Evolutionary conservation across 2,797 vertebrate species (phyloP).

Genomic region (Periophthalmus magnuspinnatus): DNA sequence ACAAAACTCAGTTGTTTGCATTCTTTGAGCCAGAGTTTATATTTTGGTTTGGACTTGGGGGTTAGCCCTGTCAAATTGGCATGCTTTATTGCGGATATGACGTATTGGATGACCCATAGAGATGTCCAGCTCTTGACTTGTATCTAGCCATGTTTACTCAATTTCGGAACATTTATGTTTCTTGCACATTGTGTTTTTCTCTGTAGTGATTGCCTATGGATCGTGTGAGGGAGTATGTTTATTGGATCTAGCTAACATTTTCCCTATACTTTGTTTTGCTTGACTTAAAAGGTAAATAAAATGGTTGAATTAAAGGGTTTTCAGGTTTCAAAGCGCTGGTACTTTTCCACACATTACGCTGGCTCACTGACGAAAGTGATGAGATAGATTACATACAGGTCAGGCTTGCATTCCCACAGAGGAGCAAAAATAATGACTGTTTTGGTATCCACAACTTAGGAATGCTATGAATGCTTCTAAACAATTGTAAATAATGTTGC

Average conservation of each 20-base stretch:
- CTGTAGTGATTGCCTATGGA: slow-evolving; percentile 31
- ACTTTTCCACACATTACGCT: slow-evolving; percentile 24
- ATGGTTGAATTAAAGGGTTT: slow-evolving; percentile 44
- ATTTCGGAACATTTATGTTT: slow-evolving; percentile 53
- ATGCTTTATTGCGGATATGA: slow-evolving; percentile 41
- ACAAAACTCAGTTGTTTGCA: slow-evolving; percentile 64
- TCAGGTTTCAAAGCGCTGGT: slow-evolving; percentile 24
- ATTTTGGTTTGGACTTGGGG: slow-evolving; percentile 45
- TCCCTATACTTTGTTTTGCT: slow-evolving; percentile 52
- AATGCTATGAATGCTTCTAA: slow-evolving; percentile 59
- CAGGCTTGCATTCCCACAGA: slow-evolving; percentile 38
- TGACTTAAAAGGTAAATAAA: slow-evolving; percentile 36
- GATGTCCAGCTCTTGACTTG: slow-evolving; percentile 54
- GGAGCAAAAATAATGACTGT: slow-evolving; percentile 49
- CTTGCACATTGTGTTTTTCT: slow-evolving; percentile 46
- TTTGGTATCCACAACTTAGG: slow-evolving; percentile 46
- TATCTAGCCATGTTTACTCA: slow-evolving; percentile 63
- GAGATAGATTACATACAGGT: slow-evolving; percentile 51
- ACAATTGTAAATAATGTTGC: slow-evolving; percentile 60
- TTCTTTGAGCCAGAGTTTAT: slow-evolving; percentile 69
- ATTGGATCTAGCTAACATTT: slow-evolving; percentile 30
- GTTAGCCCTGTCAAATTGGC: slow-evolving; percentile 42
- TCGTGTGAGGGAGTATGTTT: slow-evolving; percentile 47
- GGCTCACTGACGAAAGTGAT: slow-evolving; percentile 28
- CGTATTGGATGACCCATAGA: slow-evolving; percentile 44